phyloP scores from a whole-genome alignment of 2,113 vertebrate species.

The Prinia subflava region DNA sequence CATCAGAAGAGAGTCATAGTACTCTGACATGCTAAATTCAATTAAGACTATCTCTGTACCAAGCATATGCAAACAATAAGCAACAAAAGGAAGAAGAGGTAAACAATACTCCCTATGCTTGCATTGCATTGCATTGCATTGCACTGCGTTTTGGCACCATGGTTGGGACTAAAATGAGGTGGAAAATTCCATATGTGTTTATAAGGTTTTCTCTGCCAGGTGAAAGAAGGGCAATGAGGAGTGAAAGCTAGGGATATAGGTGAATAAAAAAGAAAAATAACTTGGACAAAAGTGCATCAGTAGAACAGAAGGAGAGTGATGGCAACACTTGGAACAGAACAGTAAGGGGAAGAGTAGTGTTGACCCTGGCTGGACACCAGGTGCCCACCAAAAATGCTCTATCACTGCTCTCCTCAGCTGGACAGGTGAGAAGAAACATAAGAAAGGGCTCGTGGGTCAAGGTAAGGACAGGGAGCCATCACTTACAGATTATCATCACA shows the following conservation, averaged over 20 bases:
- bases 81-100: neutral
- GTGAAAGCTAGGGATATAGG: neutral
- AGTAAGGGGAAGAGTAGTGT: neutral
- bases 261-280: neutral
- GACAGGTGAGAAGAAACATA: neutral
- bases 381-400: neutral
- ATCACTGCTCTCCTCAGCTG: neutral
- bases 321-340: neutral
- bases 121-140: too few species aligned
- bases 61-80: neutral
- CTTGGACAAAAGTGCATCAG: neutral
- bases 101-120: neutral
- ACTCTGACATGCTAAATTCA: neutral
- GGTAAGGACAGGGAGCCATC: neutral
- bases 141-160: too few species aligned
- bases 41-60: neutral
- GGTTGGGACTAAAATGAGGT: neutral
- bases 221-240: neutral
- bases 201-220: neutral
- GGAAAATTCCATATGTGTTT: neutral
- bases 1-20: neutral
- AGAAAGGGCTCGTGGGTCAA: fast-evolving
- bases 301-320: neutral
- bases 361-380: neutral
- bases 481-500: neutral